Evolutionary conservation across 2,113 vertebrate genomes (phyloP).

Genomic region (Panurus biarmicus): DNA sequence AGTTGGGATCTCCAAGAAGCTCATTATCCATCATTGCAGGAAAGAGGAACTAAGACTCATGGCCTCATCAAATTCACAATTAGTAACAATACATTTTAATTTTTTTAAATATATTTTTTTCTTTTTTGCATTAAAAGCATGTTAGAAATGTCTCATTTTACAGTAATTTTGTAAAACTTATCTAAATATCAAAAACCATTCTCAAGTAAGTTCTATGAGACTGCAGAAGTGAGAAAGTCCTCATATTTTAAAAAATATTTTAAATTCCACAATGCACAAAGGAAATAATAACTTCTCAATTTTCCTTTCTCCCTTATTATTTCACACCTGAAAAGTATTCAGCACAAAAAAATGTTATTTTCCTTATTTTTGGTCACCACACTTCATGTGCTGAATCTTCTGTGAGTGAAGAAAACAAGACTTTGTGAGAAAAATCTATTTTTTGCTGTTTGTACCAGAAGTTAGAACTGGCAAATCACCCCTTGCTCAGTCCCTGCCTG

Average conservation of each 20-base stretch:
- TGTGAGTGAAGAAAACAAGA: not conserved
- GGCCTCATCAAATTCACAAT: not conserved
- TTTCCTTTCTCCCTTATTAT: not conserved
- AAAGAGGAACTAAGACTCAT: not conserved
- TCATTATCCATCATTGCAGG: not conserved
- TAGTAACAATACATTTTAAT: not conserved
- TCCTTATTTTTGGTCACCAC: not conserved
- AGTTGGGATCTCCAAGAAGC: not conserved
- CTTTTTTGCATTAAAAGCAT: not conserved
- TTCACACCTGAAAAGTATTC: not conserved
- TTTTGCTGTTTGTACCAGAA: not conserved
- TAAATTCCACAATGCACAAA: not conserved
- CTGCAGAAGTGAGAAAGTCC: not conserved
- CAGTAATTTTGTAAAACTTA: not conserved
- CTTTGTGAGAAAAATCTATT: not conserved
- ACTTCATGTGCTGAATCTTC: not conserved
- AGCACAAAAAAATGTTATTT: not conserved
- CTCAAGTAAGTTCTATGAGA: not conserved
- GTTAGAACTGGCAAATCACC: not conserved
- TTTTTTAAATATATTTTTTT: not conserved
- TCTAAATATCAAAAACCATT: not conserved
- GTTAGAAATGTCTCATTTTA: not conserved
- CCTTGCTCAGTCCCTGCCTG: not conserved
- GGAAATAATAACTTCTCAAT: not conserved
- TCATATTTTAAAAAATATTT: not conserved